These are phyloP conservation scores for Haemorhous mexicanus DNA, from an alignment of 2,113 vertebrate genomes.

Conservation along the genomic window DNA sequence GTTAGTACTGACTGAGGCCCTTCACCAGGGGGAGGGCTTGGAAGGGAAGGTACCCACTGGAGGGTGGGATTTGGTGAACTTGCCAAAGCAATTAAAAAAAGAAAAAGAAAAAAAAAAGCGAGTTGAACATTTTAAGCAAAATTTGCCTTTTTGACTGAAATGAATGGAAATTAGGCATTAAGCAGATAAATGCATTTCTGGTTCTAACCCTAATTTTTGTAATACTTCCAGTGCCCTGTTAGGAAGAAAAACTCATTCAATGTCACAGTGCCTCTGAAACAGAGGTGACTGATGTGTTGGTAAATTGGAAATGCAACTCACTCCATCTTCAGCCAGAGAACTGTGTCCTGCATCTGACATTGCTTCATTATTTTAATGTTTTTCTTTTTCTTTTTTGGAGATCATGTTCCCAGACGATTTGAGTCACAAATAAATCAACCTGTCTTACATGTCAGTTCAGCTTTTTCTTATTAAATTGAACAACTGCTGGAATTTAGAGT, in stretches of 20 bases:
- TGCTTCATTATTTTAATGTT: background rate
- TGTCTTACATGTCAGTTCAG: background rate
- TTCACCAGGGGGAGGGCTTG: background rate
- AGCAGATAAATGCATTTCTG: background rate
- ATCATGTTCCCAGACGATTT: background rate
- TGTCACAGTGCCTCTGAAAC: background rate
- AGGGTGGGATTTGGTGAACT: background rate
- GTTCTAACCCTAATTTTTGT: background rate
- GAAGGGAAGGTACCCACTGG: background rate
- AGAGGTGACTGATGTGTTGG: background rate
- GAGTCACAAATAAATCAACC: conserved; percentile 14
- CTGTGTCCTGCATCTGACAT: background rate
- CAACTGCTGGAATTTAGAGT: background rate
- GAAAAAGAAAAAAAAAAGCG: background rate
- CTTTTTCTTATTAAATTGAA: conserved; percentile 10
- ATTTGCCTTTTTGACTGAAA: background rate
- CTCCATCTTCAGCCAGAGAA: background rate
- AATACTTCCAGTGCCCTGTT: background rate
- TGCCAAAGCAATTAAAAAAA: background rate
- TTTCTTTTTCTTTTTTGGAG: background rate
- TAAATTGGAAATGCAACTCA: background rate
- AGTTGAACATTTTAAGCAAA: background rate
- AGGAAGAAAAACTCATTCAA: background rate
- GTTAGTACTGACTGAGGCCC: background rate
- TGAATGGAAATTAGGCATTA: background rate